Evolutionary conservation across 2,888 invertebrate genomes (phyloP).

Genomic region (Zootermopsis nevadensis): DNA sequence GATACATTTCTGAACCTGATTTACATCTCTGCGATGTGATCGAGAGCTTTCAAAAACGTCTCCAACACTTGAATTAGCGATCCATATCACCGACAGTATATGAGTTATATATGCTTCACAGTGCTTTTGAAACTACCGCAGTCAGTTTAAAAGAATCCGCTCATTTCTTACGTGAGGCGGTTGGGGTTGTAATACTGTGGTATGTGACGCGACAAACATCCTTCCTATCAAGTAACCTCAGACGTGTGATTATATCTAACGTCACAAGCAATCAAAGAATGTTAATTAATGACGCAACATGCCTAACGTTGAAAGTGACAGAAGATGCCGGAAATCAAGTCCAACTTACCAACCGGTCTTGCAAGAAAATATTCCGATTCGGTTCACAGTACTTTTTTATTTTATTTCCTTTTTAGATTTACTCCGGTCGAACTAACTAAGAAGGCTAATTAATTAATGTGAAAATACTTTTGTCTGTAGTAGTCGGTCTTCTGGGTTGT

Average conservation of each 20-base stretch:
- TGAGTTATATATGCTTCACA: conserved; percentile 9
- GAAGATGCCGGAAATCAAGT: conserved; percentile 28
- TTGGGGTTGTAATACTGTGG: background rate
- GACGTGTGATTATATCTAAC: conserved; percentile 33
- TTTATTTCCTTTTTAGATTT: background rate
- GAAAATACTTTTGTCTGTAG: too few species aligned
- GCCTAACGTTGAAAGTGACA: conserved; percentile 26
- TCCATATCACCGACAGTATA: conserved; percentile 22
- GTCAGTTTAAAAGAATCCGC: conserved; percentile 25
- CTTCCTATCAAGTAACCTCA: conserved; percentile 15
- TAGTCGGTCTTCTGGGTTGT: too few species aligned
- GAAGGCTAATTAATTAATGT: too few species aligned
- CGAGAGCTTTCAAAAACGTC: conserved; percentile 5
- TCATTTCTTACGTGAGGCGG: conserved; percentile 29
- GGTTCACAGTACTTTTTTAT: background rate
- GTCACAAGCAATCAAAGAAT: conserved; percentile 42
- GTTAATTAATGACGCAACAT: conserved; percentile 36
- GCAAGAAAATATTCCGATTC: background rate
- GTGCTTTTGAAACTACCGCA: conserved; percentile 38
- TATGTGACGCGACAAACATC: conserved; percentile 28
- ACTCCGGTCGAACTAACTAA: too few species aligned
- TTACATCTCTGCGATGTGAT: background rate
- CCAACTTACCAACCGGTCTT: background rate
- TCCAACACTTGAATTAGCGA: conserved; percentile 19
- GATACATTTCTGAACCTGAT: background rate